Conservation (phyloP, 1,140 invertebrate genomes). For the Philaenus spumarius region DNA sequence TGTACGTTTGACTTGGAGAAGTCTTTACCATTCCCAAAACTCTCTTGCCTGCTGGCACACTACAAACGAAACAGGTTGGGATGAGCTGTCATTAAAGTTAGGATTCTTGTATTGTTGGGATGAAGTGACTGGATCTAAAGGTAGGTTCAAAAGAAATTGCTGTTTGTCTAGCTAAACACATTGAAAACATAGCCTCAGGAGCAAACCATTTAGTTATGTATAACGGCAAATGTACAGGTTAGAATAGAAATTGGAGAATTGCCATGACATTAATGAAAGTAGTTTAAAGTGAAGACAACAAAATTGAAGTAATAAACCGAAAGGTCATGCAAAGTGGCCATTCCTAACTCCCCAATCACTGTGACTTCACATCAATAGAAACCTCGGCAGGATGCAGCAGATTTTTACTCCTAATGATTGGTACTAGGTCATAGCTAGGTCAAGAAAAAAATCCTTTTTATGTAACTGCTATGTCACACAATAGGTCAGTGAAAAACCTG, state of each 20-base stretch:
- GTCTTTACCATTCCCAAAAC: conserved; percentile 29
- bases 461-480: background rate
- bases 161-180: conserved; percentile 6
- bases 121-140: conserved; percentile 4
- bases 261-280: conserved; percentile 30
- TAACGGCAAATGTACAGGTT: conserved; percentile 31
- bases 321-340: conserved; percentile 33
- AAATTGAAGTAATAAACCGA: conserved; percentile 26
- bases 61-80: conserved; percentile 30
- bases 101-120: conserved; percentile 12
- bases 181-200: conserved; percentile 5
- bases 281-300: conserved; percentile 28
- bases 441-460: conserved; percentile 5
- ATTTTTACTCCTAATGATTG: conserved; percentile 11
- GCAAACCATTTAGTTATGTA: conserved; percentile 18
- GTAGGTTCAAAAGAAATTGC: conserved; percentile 11
- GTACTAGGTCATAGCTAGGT: conserved; percentile 8
- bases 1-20: conserved; percentile 31
- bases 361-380: conserved; percentile 27
- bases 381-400: too few species aligned
- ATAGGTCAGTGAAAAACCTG: conserved; percentile 6
- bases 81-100: conserved; percentile 10
- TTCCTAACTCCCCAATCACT: conserved; percentile 29
- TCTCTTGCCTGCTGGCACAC: conserved; percentile 27
- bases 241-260: conserved; percentile 34